Conservation (phyloP, 2,797 vertebrate genomes). For the Dryobates pubescens region DNA sequence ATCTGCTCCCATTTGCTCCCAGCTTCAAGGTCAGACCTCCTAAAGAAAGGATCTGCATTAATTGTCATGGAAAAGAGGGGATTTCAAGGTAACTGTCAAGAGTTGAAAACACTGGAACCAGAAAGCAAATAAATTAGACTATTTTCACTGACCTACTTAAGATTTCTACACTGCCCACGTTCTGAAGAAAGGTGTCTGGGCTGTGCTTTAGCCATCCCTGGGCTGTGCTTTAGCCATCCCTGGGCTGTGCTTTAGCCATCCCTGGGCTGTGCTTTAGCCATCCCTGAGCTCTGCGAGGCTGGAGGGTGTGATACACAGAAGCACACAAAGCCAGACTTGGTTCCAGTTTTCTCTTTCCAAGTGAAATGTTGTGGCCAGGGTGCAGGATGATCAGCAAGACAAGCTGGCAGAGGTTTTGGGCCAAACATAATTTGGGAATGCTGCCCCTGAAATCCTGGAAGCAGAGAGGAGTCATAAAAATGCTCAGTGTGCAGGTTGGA, state of each 20-base stretch:
- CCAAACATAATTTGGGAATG: slow-evolving; percentile 18
- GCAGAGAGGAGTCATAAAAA: slow-evolving; percentile 16
- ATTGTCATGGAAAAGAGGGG: neutral
- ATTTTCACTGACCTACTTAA: neutral
- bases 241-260: neutral
- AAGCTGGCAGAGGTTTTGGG: slow-evolving; percentile 33
- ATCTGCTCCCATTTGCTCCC: slow-evolving; percentile 24
- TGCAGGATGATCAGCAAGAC: neutral
- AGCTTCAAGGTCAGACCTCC: neutral
- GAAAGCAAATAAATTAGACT: neutral
- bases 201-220: neutral
- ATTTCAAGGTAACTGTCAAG: neutral
- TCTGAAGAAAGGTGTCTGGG: neutral
- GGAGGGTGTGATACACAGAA: neutral
- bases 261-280: neutral
- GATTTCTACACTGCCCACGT: neutral
- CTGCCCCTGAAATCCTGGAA: slow-evolving; percentile 32
- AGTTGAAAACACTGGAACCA: neutral
- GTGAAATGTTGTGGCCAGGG: neutral
- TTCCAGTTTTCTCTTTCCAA: slow-evolving; percentile 21
- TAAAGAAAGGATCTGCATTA: neutral
- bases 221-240: too few relatives aligned
- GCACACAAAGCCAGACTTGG: neutral
- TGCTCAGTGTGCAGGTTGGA: slow-evolving; percentile 1
- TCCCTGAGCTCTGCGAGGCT: neutral